Evolutionary conservation across 2,113 vertebrate genomes (phyloP).

Genomic region (Scophthalmus maximus): DNA sequence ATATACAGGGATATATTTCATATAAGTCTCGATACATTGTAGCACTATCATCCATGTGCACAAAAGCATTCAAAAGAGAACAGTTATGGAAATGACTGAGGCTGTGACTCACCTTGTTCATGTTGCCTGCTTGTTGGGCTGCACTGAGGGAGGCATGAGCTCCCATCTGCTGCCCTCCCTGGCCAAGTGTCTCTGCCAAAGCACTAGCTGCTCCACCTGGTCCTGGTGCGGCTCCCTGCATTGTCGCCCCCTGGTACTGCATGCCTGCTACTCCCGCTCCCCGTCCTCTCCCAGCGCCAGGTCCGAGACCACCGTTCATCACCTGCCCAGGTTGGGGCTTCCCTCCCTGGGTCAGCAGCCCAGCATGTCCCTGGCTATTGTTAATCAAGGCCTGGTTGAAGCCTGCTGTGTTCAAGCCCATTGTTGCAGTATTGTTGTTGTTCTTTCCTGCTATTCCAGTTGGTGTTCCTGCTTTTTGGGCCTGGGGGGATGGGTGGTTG

Average conservation of each 20-base stretch:
- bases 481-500: constrained; percentile 91
- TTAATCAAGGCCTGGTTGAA: constrained; percentile 93
- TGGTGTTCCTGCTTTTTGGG: constrained; percentile 89
- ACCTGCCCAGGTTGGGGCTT: constrained; percentile 90
- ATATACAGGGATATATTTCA: background rate
- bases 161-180: constrained; percentile 92
- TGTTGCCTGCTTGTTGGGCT: constrained; percentile 89
- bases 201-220: constrained; percentile 85
- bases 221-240: constrained; percentile 76
- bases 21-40: background rate
- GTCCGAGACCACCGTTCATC: constrained; percentile 94
- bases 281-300: constrained; percentile 90
- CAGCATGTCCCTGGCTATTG: constrained; percentile 89
- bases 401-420: constrained; percentile 89
- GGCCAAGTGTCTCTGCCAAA: constrained; percentile 93
- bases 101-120: constrained; percentile 90
- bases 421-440: constrained; percentile 82
- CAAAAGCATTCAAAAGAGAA: background rate
- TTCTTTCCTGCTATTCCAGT: constrained; percentile 86
- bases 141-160: constrained; percentile 85
- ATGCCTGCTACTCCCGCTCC: constrained; percentile 85
- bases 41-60: background rate
- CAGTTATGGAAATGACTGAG: accelerated
- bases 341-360: constrained; percentile 88
- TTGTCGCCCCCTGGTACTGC: constrained; percentile 89